A percentile compares a stretch with the other conserved stretches of the same genome.
phyloP scores from a whole-genome alignment of 2,113 vertebrate genomes.

The Pithys albifrons region DNA sequence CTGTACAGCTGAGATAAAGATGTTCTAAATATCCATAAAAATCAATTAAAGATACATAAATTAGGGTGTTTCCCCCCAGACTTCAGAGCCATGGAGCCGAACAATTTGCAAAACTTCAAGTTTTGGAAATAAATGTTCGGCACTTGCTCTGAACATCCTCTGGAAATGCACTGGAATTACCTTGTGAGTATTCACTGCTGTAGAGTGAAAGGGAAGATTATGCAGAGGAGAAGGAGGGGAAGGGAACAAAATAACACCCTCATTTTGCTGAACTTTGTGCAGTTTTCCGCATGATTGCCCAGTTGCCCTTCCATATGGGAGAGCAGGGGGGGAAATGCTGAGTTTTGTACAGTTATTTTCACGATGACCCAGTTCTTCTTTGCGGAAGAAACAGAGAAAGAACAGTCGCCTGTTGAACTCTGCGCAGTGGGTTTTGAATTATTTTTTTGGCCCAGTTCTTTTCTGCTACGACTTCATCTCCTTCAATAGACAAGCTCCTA shows the following conservation, averaged over 20 bases:
- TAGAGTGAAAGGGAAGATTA: background rate
- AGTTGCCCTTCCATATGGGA: background rate
- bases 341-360: background rate
- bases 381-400: background rate
- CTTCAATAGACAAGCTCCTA: background rate
- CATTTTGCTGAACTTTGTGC: background rate
- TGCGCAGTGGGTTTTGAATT: background rate
- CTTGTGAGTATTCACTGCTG: background rate
- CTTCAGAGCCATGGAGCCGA: background rate
- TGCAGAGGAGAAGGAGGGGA: background rate
- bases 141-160: background rate
- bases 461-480: background rate
- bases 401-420: background rate
- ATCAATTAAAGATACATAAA: slow-evolving; percentile 46
- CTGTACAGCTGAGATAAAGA: slow-evolving; percentile 45
- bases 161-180: background rate
- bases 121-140: background rate
- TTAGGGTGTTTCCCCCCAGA: background rate
- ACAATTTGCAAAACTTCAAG: background rate
- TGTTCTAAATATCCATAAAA: slow-evolving; percentile 21
- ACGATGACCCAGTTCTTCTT: background rate
- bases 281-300: slow-evolving; percentile 2
- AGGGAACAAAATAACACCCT: no score
- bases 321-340: background rate
- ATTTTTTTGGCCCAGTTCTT: background rate